phyloP scores from a whole-genome alignment of 2,113 vertebrate genomes.

The Hypocryptadius cinnamomeus region DNA sequence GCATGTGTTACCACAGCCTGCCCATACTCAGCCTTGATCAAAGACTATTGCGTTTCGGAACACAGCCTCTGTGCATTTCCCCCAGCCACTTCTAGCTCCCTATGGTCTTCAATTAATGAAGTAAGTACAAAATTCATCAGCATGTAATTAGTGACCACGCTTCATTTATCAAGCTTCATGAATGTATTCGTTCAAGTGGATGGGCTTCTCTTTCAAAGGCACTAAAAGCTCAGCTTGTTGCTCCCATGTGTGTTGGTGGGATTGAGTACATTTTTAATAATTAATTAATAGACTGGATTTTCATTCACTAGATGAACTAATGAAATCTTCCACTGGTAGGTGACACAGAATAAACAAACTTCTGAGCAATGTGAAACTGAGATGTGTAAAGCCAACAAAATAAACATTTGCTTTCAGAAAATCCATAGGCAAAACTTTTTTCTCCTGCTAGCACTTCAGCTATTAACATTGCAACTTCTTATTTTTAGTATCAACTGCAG shows the following conservation, averaged over 20 bases:
- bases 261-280: neutral
- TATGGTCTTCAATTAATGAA: neutral
- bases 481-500: neutral
- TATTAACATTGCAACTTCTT: neutral
- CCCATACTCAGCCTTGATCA: neutral
- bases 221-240: neutral
- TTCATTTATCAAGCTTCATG: neutral
- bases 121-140: neutral
- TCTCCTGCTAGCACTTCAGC: neutral
- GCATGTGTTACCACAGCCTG: accelerated
- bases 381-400: neutral
- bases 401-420: neutral
- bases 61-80: neutral
- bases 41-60: neutral
- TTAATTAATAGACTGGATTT: neutral
- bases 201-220: neutral
- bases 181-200: neutral
- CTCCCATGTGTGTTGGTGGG: neutral
- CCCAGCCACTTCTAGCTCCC: neutral
- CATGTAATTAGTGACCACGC: neutral
- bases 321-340: neutral
- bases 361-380: neutral
- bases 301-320: neutral
- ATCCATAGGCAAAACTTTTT: neutral
- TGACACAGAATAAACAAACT: neutral